A percentile compares a stretch with the other conserved stretches of the same genome.
Conservation (phyloP, 2,888 invertebrate species). For the Lamellibrachia columna region DNA sequence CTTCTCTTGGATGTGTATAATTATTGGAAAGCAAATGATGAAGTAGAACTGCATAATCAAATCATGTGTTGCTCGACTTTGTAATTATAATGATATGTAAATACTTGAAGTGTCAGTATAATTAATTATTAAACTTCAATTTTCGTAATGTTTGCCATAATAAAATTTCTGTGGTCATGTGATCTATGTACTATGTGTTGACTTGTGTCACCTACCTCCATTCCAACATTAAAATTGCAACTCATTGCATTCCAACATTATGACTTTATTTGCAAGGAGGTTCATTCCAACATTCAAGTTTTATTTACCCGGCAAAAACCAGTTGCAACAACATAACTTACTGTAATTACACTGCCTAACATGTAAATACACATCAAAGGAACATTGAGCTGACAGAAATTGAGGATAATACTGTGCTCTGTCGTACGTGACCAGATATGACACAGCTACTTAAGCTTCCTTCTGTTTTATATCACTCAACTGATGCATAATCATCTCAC, state of each 20-base stretch:
- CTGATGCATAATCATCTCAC: background rate
- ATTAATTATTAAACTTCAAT: too few relatives aligned
- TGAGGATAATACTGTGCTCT: background rate
- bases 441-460: background rate
- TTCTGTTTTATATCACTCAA: background rate
- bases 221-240: background rate
- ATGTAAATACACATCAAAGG: background rate
- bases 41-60: too few relatives aligned
- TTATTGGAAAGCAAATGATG: too few relatives aligned
- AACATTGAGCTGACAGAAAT: background rate
- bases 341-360: background rate
- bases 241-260: background rate
- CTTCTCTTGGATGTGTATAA: too few relatives aligned
- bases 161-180: too few relatives aligned
- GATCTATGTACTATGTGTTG: too few relatives aligned
- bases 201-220: too few relatives aligned
- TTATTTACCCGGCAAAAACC: background rate
- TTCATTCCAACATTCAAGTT: background rate
- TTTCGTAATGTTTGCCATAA: too few relatives aligned
- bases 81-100: too few relatives aligned
- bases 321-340: background rate
- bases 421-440: background rate
- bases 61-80: too few relatives aligned
- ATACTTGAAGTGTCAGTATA: too few relatives aligned
- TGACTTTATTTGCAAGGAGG: background rate